Conservation (phyloP, 2,113 vertebrate genomes). For the Morphnarchus princeps region DNA sequence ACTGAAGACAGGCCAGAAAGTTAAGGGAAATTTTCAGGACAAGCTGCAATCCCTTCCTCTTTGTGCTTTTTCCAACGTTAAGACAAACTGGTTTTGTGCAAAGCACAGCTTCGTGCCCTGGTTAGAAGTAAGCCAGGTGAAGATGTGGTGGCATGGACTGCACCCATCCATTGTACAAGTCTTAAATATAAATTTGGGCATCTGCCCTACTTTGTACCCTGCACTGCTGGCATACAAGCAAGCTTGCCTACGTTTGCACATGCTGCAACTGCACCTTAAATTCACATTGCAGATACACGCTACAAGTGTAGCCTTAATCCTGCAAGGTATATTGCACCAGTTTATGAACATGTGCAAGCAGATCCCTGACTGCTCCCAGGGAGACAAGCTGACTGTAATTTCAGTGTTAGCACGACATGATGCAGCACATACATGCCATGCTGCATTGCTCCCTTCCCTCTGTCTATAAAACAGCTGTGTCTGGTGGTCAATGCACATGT, state of each 20-base stretch:
- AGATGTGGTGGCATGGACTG: background rate
- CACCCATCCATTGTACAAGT: background rate
- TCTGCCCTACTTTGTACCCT: background rate
- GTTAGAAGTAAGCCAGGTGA: background rate
- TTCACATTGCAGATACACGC: rapidly evolving
- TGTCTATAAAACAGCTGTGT: rapidly evolving
- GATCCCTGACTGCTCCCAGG: background rate
- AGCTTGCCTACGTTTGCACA: background rate
- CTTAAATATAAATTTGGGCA: background rate
- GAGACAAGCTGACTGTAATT: background rate
- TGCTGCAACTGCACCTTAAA: background rate
- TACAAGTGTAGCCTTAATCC: background rate
- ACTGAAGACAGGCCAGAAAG: background rate
- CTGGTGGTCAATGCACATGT: background rate
- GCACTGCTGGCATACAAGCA: background rate
- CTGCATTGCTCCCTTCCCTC: background rate
- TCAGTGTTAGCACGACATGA: background rate
- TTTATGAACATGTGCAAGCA: background rate
- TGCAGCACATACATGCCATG: background rate
- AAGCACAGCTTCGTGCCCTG: background rate
- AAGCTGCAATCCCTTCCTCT: background rate
- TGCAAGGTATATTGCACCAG: background rate
- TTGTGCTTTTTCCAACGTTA: background rate
- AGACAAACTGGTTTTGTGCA: background rate
- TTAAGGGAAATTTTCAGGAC: background rate